Percentiles rank a stretch among this genome's conserved stretches.
These are phyloP conservation scores for Drosophila pachea DNA, from an alignment of 1,140 invertebrate species.

Conservation along the genomic window DNA sequence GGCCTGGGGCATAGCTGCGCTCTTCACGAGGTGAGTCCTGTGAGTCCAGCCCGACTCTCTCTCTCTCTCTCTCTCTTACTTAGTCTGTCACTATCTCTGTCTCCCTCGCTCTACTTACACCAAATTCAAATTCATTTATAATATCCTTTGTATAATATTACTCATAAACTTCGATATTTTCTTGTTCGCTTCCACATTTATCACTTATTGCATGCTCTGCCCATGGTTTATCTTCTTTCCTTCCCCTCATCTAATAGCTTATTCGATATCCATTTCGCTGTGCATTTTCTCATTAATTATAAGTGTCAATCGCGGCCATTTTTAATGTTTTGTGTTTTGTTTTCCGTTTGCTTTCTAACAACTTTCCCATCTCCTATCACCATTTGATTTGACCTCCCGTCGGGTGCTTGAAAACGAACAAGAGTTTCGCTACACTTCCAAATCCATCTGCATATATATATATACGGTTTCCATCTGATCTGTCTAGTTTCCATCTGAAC, in stretches of 20 bases:
- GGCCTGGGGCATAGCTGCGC: slow-evolving; percentile 90
- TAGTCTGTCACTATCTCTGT: not conserved
- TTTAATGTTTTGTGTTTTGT: slow-evolving; percentile 67
- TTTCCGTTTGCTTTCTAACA: slow-evolving; percentile 20
- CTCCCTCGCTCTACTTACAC: too few relatives aligned
- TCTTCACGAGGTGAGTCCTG: slow-evolving; percentile 91
- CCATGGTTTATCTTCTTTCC: slow-evolving; percentile 1
- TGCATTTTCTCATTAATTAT: slow-evolving; percentile 67
- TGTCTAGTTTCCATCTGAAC: too few relatives aligned
- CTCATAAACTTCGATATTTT: too few relatives aligned
- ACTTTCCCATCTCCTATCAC: slow-evolving; percentile 7
- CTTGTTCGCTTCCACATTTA: not conserved
- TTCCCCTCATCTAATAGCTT: not conserved
- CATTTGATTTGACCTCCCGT: not conserved
- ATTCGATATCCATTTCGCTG: slow-evolving; percentile 27
- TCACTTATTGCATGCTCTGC: not conserved
- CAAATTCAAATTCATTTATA: too few relatives aligned
- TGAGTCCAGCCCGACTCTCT: slow-evolving; percentile 78
- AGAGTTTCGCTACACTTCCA: too few relatives aligned
- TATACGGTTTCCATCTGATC: not conserved
- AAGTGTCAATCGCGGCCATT: slow-evolving; percentile 72
- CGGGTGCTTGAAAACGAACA: too few relatives aligned
- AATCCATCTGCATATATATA: not conserved
- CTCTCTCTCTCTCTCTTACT: not conserved
- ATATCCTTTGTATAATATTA: too few relatives aligned